Evolutionary conservation across 1,140 invertebrate species (phyloP), one percentile per base, ranked within the genome.

Genomic region (Harpegnathos saltator): DNA sequence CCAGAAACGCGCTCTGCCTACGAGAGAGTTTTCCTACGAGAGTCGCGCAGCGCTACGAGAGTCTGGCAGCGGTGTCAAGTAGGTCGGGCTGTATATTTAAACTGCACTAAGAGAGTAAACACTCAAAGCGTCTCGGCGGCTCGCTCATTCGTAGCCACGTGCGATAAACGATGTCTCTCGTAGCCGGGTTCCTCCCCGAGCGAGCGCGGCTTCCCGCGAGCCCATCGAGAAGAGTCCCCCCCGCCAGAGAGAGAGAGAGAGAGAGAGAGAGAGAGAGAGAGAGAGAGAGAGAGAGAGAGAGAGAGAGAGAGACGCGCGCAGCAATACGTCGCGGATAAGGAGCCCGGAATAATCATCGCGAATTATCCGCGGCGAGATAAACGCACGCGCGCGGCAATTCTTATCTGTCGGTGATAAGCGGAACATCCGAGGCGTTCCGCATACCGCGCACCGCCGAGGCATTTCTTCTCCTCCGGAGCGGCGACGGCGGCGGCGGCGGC

Each of bases 91-190:
- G 54, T 77, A 77, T 77, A 66, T 77, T 66, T 66, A 77, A 54
- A 77, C 74, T 22, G n/a, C 54, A 26, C 48, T 77, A 77, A 77
- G n/a, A n/a, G n/a, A n/a, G 19, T 54, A 77, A 77, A 77, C 61
- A 77, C 48, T 66, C 61, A 66, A 65, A 77, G 26, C 38, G 12
- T 54, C 62, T 66, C 62, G 38, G 73, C 33, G 65, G 73, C 26
- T 50, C 22, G 63, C 52, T 66, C 66, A 77, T 77, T 54, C 61
- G 62, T 38, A 19, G 19, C 17, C 48, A 54, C 24, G 62, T 54
- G 44, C 61, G 71, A 59, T 17, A 11, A 77, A 77, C 44, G 29
- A 54, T 54, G 29, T 66, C 44, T 66, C 44, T 52, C 66, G 66
- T n/a, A 24, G 29, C 48, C 33, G n/a, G n/a, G n/a, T n/a, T n/a